Conservation (phyloP, 2,113 vertebrate genomes). For the Thamnophis sirtalis region DNA sequence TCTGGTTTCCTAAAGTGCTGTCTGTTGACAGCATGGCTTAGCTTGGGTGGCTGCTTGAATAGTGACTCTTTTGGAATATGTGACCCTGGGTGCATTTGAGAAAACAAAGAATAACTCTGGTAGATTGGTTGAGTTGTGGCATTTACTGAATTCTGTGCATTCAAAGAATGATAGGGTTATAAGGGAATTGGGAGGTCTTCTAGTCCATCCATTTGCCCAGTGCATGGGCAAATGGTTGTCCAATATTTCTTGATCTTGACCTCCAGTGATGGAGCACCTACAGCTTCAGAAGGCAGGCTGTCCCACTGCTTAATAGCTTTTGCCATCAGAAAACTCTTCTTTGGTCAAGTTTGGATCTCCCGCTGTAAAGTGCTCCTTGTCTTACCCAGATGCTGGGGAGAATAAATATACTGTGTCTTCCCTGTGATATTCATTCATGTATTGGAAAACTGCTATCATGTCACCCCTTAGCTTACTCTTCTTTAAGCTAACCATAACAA, state of each 20-base stretch:
- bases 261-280: not conserved
- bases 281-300: not conserved
- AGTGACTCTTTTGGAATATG: not conserved
- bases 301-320: not conserved
- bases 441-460: not conserved
- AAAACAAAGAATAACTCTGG: not conserved
- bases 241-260: not conserved
- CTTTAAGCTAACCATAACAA: not conserved
- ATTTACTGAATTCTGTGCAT: not conserved
- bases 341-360: not conserved
- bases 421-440: not conserved
- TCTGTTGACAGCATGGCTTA: not conserved
- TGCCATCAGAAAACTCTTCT: not conserved
- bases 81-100: not conserved
- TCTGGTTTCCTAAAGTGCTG: not conserved
- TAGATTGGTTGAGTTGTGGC: not conserved
- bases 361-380: not conserved
- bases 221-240: not conserved
- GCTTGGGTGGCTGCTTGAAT: not conserved
- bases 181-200: not conserved
- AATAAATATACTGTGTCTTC: not conserved
- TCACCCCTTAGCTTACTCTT: not conserved
- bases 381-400: not conserved
- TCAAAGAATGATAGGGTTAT: not conserved
- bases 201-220: not conserved